Percentiles rank a stretch among this genome's conserved stretches.
These are phyloP conservation scores for Pteropus rufus DNA, from an alignment of 2,797 vertebrate genomes.

Conservation along the genomic window DNA sequence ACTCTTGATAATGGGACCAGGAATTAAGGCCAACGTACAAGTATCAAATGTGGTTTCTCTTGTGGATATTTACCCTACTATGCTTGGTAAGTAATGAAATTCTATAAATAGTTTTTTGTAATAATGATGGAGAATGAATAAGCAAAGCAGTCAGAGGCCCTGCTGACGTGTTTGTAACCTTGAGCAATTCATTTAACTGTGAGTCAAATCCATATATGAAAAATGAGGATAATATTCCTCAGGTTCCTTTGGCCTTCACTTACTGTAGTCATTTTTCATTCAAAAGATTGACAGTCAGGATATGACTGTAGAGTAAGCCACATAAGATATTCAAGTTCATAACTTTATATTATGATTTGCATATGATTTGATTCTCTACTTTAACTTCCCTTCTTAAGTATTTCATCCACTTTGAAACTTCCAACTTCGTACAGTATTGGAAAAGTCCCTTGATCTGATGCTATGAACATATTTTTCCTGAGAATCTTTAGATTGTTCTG, in stretches of 20 bases:
- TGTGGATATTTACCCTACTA: slow-evolving; percentile 95
- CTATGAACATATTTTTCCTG: background rate
- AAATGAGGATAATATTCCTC: background rate
- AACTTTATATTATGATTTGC: background rate
- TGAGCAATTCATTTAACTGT: background rate
- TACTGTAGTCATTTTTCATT: background rate
- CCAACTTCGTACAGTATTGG: background rate
- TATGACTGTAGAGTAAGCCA: background rate
- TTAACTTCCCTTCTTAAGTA: background rate
- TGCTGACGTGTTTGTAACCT: background rate
- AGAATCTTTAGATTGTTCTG: background rate
- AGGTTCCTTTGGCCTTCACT: background rate
- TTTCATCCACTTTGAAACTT: background rate
- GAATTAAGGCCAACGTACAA: slow-evolving; percentile 84
- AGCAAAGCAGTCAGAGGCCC: background rate
- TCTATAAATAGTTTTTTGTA: background rate
- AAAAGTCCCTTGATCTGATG: background rate
- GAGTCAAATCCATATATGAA: slow-evolving; percentile 10
- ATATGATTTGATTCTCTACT: background rate
- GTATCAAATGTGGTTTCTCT: slow-evolving; percentile 90
- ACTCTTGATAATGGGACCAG: slow-evolving; percentile 91
- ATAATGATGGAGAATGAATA: background rate
- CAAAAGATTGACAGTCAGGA: slow-evolving; percentile 2
- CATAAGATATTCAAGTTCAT: background rate
- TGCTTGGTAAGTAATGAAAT: slow-evolving; percentile 88